Evolutionary conservation across 2,888 invertebrate genomes (phyloP), one percentile per base, ranked within the genome.

Genomic region (Tetranychus truncatus): DNA sequence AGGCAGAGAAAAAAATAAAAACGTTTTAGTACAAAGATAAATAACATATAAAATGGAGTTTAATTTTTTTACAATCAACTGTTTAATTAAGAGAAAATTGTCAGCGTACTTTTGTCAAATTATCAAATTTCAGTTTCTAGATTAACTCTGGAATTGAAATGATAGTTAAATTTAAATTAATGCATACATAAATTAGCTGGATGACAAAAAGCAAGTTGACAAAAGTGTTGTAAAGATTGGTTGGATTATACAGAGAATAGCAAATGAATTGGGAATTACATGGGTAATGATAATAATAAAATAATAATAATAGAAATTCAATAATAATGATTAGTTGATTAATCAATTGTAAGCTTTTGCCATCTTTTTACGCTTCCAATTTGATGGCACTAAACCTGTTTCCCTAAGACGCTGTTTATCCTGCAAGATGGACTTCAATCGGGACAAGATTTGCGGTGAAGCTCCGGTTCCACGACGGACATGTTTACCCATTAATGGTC

Each of bases 401-500:
- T 78, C 79, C 77, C 81, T 81, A 24, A 81, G 78, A 76, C 81
- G 80, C 78, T 82, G 82, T 71, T 83, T 80, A 76, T 83, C 83
- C 78, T 83, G 81, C 65, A 84, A 82, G 77, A 83, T 83, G 72
- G 81, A 81, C n/a, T 83, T 80, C 21, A 84, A 80, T n/a, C 82
- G 82, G 11, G 82, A 80, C 18, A 84, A 80, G 0, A 83, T 83
- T 9, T 82, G 80, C 9, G 83, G 81, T 34, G 82, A 82, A 69
- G 84, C 83, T 67, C 83, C 84, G 6, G 83, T 83, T 20, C 84
- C 84, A 24, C 82, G 82, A 24, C 82, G 80, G 20, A 84, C 83
- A 78, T 84, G 83, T 76, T 83, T 81, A 0, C 83, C 83, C 5
- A 83, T 84, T 77, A 84, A 80, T n/a, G 83, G 83, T 65, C 84